Evolutionary conservation across 2,113 vertebrate genomes (phyloP), one percentile per base, ranked within the genome.

Genomic region (Apteryx owenii): DNA sequence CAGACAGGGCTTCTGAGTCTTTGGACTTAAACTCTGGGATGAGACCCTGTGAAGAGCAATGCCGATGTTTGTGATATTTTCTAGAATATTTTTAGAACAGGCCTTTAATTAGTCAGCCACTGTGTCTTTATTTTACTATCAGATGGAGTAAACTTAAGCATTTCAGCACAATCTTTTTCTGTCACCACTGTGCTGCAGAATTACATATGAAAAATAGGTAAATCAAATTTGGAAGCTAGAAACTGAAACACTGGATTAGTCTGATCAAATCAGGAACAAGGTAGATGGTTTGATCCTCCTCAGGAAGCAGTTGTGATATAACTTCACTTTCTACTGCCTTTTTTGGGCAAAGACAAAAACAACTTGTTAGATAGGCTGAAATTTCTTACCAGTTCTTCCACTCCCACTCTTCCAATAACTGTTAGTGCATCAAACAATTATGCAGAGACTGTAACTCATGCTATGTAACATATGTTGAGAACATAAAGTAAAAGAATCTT

Each of bases 401-500:
- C 70, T 95, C 54, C 62, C 58, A 89, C 68, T 62, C 62, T 77
- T 62, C 31, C 44, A 93, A 38, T 76, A 70, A 23, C 36, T 85
- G 38, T 69, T 72, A 81, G 12, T 38, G 36, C 21, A 70, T n/a
- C 31, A 51, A 85, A 82, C 51, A 93, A 87, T 66, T 89, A 73
- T n/a, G 23, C 48, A 58, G 61, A 75, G 48, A 60, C 3, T 85
- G 25, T 79, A 85, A 69, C 51, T 54, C 2, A 2, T 58, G 19
- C 73, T 71, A 12, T 33, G 23, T 83, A 92, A 88, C 26, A 4
- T 68, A 79, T 31, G 23, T 48, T 60, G 36, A 51, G 73, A 91
- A 84, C n/a, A 94, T 42, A 76, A 19, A 89, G 28, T 79, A 53
- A 77, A 93, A 95, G 13, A 85, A 58, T 48, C 84, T 88, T 87